Evolutionary conservation across 1,140 invertebrate genomes (phyloP).

Genomic region (Schlechtendalia chinensis): DNA sequence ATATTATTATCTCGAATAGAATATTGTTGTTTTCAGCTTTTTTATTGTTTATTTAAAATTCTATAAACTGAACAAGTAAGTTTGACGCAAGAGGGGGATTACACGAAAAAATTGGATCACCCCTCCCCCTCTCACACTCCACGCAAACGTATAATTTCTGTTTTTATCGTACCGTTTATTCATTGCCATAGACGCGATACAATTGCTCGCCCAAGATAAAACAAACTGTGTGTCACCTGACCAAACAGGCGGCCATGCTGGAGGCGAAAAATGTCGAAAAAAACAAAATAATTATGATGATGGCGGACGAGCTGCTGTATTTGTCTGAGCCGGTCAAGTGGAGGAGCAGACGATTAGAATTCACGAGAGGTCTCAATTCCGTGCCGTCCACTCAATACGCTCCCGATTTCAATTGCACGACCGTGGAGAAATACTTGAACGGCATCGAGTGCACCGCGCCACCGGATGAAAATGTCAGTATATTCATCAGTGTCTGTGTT

Average conservation of each 20-base stretch:
- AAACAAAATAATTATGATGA: constrained; percentile 50
- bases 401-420: constrained; percentile 51
- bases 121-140: too few relatives aligned
- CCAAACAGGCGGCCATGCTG: constrained; percentile 44
- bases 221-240: constrained; percentile 42
- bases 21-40: too few relatives aligned
- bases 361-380: neutral
- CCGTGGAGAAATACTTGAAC: constrained; percentile 50
- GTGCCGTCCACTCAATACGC: constrained; percentile 1
- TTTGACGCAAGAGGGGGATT: too few relatives aligned
- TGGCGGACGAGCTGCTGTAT: constrained; percentile 51
- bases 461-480: constrained; percentile 14
- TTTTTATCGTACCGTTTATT: too few relatives aligned
- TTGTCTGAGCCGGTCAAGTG: constrained; percentile 34
- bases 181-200: neutral
- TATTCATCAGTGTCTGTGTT: too few relatives aligned
- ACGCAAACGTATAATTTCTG: too few relatives aligned
- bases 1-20: too few relatives aligned
- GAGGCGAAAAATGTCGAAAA: constrained; percentile 51
- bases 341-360: neutral
- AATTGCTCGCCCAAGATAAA: neutral
- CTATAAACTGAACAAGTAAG: too few relatives aligned
- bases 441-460: neutral
- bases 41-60: too few relatives aligned
- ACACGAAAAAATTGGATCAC: too few relatives aligned